These are phyloP conservation scores for Brachyopa scutellaris DNA, from an alignment of 2,888 invertebrate genomes.

Conservation along the genomic window DNA sequence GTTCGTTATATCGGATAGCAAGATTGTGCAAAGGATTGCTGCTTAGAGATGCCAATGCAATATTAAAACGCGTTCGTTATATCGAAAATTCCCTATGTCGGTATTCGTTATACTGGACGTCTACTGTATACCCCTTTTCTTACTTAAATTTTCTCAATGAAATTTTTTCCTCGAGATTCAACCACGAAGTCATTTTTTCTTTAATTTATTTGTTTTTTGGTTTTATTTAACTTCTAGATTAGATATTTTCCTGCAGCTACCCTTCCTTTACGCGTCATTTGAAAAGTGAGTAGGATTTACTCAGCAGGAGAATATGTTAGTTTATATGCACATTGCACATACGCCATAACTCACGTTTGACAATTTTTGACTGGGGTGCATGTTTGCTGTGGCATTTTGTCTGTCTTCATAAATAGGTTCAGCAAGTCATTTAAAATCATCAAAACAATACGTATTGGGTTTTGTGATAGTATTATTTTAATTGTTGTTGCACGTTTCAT, in stretches of 20 bases:
- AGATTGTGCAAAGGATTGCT: no score
- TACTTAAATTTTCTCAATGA: background rate
- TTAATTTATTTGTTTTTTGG: background rate
- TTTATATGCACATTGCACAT: constrained; percentile 5
- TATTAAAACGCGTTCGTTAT: no score
- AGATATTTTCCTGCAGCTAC: background rate
- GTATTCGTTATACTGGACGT: no score
- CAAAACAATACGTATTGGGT: background rate
- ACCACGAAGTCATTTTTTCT: background rate
- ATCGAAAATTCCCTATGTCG: no score
- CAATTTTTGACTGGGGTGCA: background rate
- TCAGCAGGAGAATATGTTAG: constrained; percentile 5
- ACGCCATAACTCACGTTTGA: background rate
- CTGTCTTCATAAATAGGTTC: constrained; percentile 18
- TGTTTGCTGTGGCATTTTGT: constrained; percentile 2
- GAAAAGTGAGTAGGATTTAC: constrained; percentile 15
- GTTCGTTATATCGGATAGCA: no score
- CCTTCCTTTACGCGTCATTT: constrained; percentile 13
- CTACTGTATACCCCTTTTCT: background rate
- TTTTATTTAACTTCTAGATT: background rate
- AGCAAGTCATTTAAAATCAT: constrained; percentile 22
- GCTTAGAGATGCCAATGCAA: no score
- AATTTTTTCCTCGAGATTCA: background rate
- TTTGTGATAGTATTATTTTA: background rate
- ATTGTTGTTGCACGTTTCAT: constrained; percentile 8